Evolutionary conservation across 2,888 invertebrate genomes (phyloP).

Genomic region (Dasysyrphus albostriatus): DNA sequence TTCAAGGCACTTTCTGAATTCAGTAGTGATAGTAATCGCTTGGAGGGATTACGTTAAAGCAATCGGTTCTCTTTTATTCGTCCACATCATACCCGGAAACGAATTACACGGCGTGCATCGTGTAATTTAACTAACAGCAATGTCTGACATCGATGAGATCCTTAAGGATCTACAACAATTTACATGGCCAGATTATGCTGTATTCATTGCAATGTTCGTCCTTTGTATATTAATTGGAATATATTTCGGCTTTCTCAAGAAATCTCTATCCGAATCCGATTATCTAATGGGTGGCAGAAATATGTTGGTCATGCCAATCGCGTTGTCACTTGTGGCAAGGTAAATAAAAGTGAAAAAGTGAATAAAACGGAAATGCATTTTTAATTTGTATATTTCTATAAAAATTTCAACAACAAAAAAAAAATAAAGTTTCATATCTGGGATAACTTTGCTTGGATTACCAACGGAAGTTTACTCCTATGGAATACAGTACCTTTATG

Average conservation of each 20-base stretch:
- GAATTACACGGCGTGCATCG: not conserved
- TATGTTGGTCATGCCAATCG: constrained; percentile 91
- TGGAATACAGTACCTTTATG: constrained; percentile 90
- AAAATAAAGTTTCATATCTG: constrained; percentile 88
- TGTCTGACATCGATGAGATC: constrained; percentile 82
- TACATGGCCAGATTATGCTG: constrained; percentile 82
- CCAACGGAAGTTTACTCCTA: constrained; percentile 93
- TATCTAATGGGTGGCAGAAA: constrained; percentile 92
- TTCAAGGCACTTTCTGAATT: constrained; percentile 15
- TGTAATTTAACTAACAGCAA: constrained; percentile 58
- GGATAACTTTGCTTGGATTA: constrained; percentile 90
- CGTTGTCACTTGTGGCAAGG: constrained; percentile 93
- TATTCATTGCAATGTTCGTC: constrained; percentile 87
- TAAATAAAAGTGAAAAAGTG: constrained; percentile 80
- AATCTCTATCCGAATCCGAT: constrained; percentile 87
- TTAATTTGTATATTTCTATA: constrained; percentile 8
- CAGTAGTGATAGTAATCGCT: constrained; percentile 32
- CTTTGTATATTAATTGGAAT: constrained; percentile 90
- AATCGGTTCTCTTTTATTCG: constrained; percentile 1
- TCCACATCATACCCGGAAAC: not conserved
- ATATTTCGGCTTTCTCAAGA: constrained; percentile 90
- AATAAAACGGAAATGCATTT: not conserved
- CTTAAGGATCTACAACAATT: constrained; percentile 82
- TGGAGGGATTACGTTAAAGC: constrained; percentile 12
- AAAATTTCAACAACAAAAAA: constrained; percentile 6